These are phyloP conservation scores for Axea sp. DNA, from an alignment of 2,888 invertebrate species.

Conservation along the genomic window DNA sequence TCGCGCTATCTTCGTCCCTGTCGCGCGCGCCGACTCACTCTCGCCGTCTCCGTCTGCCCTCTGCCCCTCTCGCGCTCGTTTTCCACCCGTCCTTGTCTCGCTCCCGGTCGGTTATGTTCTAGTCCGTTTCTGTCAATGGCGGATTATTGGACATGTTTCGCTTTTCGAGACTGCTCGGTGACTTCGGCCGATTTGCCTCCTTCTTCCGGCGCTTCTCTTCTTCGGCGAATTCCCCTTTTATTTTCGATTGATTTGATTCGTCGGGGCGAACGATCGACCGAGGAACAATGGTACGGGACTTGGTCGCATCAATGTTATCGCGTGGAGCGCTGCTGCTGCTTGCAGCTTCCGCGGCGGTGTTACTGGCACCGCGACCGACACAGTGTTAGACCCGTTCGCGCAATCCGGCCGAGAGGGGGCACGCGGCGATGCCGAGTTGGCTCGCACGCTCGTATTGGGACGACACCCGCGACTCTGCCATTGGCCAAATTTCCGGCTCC, in stretches of 20 bases:
- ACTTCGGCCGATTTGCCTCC: no score
- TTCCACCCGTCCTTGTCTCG: background rate
- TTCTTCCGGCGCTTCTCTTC: no score
- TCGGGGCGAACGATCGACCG: background rate
- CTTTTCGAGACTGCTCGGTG: no score
- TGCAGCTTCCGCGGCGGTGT: slow-evolving; percentile 61
- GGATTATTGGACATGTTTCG: slow-evolving; percentile 23
- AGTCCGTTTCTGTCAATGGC: slow-evolving; percentile 26
- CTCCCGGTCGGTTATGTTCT: slow-evolving; percentile 1
- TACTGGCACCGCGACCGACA: slow-evolving; percentile 47
- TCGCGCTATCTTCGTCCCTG: background rate
- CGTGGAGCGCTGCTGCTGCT: slow-evolving; percentile 46
- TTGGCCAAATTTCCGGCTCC: no score
- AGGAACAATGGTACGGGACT: background rate
- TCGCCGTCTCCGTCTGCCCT: background rate
- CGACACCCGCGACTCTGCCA: no score
- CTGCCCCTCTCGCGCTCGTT: background rate
- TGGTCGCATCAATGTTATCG: slow-evolving; percentile 1
- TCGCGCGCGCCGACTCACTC: background rate
- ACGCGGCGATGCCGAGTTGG: slow-evolving; percentile 1
- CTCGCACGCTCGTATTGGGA: no score
- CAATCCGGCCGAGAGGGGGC: slow-evolving; percentile 10
- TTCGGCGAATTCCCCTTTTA: no score
- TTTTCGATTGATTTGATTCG: no score
- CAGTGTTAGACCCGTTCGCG: slow-evolving; percentile 10